Base-by-base conservation (phyloP, 2,797 vertebrate species). In the Acanthurus tractus region DNA sequence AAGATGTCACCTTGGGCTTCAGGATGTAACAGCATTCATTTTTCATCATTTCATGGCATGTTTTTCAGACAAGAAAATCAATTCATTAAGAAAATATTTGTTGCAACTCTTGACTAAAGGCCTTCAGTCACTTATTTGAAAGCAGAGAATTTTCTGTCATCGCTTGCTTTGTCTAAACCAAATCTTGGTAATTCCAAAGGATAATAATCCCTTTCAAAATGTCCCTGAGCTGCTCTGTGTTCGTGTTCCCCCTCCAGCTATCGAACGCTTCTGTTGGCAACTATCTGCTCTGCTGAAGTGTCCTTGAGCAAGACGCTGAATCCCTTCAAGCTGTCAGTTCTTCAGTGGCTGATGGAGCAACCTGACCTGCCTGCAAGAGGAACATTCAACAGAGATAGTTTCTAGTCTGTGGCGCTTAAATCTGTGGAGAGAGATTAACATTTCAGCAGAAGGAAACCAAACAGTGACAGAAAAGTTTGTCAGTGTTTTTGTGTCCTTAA, bases 251-350 rank as follows among this genome's bases (percentile, higher is more conserved):
- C 53, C 50, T 48, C 34, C 18, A 38, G 22, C 63, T 48, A 29
- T 62, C 40, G 23, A 45, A 58, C 13, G 8, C 64, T 44, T 34
- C 55, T 63, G 29, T 49, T 44, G 17, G 56, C 49, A 70, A 57
- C 58, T 45, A 18, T 63, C 44, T 61, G 53, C 46, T 18, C 42
- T 69, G 54, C 40, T 56, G 18, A 79, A 66, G 75, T 56, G 78
- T 72, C 86, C 80, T 86, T 86, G 81, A 76, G 78, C 61, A 66
- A 75, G 4, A 63, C 68, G 40, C 42, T 15, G 59, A 80, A 50
- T 59, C 20, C 18, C 42, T 20, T 49, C 65, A 68, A 50, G 70
- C 42, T 55, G 14, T 61, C 61, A n/a, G 46, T 20, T 64, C 45
- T 29, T 15, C 22, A 3, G 59, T 17, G n/a, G 44, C 57, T 76